Evolutionary conservation across 2,113 vertebrate species (phyloP).

Genomic region (Eptatretus burgeri): DNA sequence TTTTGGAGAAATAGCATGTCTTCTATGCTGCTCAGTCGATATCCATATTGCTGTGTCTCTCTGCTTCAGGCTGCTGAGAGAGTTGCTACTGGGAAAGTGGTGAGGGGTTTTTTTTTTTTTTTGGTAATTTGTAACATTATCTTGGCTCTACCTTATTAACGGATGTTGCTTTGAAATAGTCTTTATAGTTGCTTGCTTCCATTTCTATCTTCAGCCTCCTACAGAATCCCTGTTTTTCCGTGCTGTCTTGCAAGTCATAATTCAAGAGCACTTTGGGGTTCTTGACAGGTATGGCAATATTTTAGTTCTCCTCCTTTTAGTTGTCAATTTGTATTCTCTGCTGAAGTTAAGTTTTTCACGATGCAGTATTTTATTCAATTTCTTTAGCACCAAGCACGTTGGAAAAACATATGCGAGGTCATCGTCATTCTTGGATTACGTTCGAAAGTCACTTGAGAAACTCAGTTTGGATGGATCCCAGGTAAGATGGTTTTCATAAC

Average conservation of each 20-base stretch:
- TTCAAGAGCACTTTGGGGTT: background rate
- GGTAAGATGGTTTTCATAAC: background rate
- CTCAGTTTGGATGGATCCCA: constrained; percentile 1
- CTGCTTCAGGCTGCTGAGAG: background rate
- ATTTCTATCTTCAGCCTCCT: background rate
- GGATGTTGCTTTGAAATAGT: too few relatives aligned
- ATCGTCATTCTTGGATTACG: background rate
- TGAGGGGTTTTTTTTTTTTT: background rate
- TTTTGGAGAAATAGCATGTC: too few relatives aligned
- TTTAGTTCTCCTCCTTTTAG: too few relatives aligned
- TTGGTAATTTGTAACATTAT: background rate
- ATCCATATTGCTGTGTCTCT: background rate
- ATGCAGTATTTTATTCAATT: background rate
- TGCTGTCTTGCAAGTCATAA: background rate
- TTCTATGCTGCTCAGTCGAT: too few relatives aligned
- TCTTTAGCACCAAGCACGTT: constrained; percentile 1
- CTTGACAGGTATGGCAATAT: background rate
- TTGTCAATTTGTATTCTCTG: too few relatives aligned
- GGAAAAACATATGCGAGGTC: background rate
- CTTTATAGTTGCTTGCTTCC: too few relatives aligned
- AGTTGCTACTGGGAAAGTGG: constrained; percentile 1
- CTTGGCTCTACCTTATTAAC: too few relatives aligned
- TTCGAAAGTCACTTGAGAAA: constrained; percentile 1
- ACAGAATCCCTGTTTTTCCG: background rate
- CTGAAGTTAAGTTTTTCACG: too few relatives aligned